A percentile compares a stretch with the other conserved stretches of the same genome.
phyloP scores from a whole-genome alignment of 2,797 vertebrate genomes.

The Leptatherina wallacei region DNA sequence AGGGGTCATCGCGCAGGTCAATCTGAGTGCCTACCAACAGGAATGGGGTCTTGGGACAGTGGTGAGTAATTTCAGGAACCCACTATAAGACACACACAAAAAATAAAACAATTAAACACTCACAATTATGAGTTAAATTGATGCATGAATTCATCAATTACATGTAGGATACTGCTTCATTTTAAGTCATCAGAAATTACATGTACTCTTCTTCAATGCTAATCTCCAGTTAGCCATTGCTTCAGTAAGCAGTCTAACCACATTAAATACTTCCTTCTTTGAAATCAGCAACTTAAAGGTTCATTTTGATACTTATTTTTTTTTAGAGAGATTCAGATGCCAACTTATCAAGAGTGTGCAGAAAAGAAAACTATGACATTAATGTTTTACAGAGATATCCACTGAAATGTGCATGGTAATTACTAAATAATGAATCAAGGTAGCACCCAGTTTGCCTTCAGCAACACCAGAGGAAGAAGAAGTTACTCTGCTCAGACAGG shows the following conservation, averaged over 20 bases:
- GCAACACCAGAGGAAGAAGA: too few relatives aligned
- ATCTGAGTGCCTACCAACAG: conserved; percentile 87
- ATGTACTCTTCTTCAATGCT: background rate
- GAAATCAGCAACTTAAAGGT: background rate
- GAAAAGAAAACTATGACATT: background rate
- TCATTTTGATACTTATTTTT: background rate
- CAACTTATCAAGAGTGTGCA: too few relatives aligned
- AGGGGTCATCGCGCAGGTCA: conserved; percentile 85
- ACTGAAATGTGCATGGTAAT: too few relatives aligned
- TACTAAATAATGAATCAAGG: too few relatives aligned
- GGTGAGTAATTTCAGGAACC: conserved; percentile 86
- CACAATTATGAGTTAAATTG: background rate
- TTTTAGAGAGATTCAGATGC: background rate
- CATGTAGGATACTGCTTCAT: background rate
- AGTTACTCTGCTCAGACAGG: too few relatives aligned
- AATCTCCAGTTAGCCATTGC: background rate
- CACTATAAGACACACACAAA: conserved; percentile 67
- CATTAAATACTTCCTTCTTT: too few relatives aligned
- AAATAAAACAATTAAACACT: background rate
- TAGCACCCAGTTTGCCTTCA: too few relatives aligned
- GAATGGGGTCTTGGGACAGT: conserved; percentile 88
- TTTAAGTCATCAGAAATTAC: background rate
- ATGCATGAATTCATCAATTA: background rate
- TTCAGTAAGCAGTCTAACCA: background rate
- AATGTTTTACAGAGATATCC: too few relatives aligned